phyloP scores from a whole-genome alignment of 2,113 vertebrate species.

The Nicator chloris region DNA sequence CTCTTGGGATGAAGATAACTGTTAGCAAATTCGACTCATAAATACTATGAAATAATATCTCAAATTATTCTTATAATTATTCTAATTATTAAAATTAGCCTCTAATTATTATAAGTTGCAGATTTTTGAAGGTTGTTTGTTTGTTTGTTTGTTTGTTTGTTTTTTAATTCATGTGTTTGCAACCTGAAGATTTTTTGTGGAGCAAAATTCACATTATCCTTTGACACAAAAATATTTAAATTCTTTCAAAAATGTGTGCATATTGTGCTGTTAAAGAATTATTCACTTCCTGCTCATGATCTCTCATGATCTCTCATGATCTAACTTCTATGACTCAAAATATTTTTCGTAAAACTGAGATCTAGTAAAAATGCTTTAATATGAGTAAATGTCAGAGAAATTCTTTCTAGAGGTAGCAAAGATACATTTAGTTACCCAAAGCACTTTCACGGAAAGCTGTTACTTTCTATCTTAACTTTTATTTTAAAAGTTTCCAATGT shows the following conservation, averaged over 20 bases:
- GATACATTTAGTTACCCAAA: not conserved
- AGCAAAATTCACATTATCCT: not conserved
- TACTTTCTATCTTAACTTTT: not conserved
- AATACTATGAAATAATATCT: not conserved
- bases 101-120: not conserved
- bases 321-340: not conserved
- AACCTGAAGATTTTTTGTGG: not conserved
- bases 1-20: not conserved
- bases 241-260: not conserved
- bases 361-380: not conserved
- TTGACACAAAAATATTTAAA: not conserved
- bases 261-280: not conserved
- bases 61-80: not conserved
- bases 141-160: too few species aligned
- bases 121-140: rapidly evolving
- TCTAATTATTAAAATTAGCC: not conserved
- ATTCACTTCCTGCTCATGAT: not conserved
- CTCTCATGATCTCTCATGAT: not conserved
- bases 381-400: not conserved
- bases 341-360: not conserved
- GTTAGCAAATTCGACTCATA: not conserved
- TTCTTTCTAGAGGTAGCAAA: not conserved
- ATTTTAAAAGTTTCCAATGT: not conserved
- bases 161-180: not conserved
- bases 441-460: not conserved